A percentile compares a stretch with the other conserved stretches of the same genome.
phyloP scores from a whole-genome alignment of 2,113 vertebrate species.

The Elephas maximus region DNA sequence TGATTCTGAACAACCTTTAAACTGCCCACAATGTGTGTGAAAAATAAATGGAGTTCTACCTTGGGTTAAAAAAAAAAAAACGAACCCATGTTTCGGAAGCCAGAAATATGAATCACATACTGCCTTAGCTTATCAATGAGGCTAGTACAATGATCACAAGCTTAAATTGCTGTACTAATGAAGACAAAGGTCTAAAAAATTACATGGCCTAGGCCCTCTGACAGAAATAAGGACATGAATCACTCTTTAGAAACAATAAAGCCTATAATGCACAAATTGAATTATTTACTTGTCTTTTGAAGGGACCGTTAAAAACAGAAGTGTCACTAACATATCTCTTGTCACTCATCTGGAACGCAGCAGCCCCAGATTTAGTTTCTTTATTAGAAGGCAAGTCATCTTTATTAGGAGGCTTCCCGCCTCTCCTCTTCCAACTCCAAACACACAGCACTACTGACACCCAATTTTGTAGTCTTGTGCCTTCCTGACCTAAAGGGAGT shows the following conservation, averaged over 20 bases:
- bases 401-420: not conserved
- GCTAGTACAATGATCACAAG: slow-evolving; percentile 96
- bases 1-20: slow-evolving; percentile 93
- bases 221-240: slow-evolving; percentile 71
- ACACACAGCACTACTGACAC: slow-evolving; percentile 14
- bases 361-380: slow-evolving; percentile 39
- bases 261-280: slow-evolving; percentile 50
- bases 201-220: slow-evolving; percentile 83
- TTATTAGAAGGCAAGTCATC: slow-evolving; percentile 52
- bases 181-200: slow-evolving; percentile 93
- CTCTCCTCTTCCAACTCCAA: not conserved
- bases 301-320: slow-evolving; percentile 63
- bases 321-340: slow-evolving; percentile 56
- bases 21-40: slow-evolving; percentile 90
- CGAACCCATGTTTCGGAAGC: slow-evolving; percentile 92
- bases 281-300: slow-evolving; percentile 51
- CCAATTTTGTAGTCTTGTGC: not conserved
- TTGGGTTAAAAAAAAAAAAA: slow-evolving; percentile 85
- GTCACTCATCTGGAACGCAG: slow-evolving; percentile 42
- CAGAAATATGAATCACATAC: slow-evolving; percentile 92
- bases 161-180: slow-evolving; percentile 95
- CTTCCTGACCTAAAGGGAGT: slow-evolving; percentile 72
- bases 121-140: slow-evolving; percentile 96
- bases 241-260: not conserved
- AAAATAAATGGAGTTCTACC: slow-evolving; percentile 89